Percentiles rank a stretch among this genome's conserved stretches.
phyloP scores from a whole-genome alignment of 2,113 vertebrate genomes.

The Solea senegalensis region DNA sequence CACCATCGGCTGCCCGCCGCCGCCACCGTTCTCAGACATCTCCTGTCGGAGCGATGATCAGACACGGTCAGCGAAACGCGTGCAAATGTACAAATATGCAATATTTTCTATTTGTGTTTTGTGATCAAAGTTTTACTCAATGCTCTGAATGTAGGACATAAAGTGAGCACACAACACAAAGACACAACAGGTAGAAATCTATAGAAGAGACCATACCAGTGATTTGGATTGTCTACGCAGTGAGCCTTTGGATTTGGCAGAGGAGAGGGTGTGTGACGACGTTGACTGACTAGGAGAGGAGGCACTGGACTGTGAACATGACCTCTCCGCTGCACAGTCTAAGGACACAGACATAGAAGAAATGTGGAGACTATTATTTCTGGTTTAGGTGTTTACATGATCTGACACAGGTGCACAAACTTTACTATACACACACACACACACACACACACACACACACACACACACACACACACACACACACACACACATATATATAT shows the following conservation, averaged over 20 bases:
- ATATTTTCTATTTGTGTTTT: too few species aligned
- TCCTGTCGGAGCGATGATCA: constrained; percentile 79
- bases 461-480: too few species aligned
- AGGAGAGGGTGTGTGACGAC: constrained; percentile 75
- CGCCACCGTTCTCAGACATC: constrained; percentile 95
- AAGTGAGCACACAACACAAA: not conserved
- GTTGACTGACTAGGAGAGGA: constrained; percentile 77
- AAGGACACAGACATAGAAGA: constrained; percentile 41
- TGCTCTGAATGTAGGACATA: not conserved
- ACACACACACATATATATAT: too few species aligned
- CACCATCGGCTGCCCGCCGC: constrained; percentile 87
- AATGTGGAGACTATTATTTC: constrained; percentile 11
- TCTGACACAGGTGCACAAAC: too few species aligned
- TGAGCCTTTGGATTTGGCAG: constrained; percentile 75
- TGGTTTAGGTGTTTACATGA: not conserved
- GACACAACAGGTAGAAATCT: not conserved
- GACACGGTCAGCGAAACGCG: not conserved
- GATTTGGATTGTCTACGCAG: constrained; percentile 88
- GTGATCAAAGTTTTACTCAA: too few species aligned
- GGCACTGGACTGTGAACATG: constrained; percentile 84
- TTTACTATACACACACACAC: too few species aligned
- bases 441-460: too few species aligned
- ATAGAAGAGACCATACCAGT: constrained; percentile 76
- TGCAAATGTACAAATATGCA: too few species aligned
- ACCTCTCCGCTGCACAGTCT: constrained; percentile 86